Percentiles rank a stretch among this genome's conserved stretches.
Conservation (phyloP, 2,113 vertebrate species). For the Gopherus evgoodei region DNA sequence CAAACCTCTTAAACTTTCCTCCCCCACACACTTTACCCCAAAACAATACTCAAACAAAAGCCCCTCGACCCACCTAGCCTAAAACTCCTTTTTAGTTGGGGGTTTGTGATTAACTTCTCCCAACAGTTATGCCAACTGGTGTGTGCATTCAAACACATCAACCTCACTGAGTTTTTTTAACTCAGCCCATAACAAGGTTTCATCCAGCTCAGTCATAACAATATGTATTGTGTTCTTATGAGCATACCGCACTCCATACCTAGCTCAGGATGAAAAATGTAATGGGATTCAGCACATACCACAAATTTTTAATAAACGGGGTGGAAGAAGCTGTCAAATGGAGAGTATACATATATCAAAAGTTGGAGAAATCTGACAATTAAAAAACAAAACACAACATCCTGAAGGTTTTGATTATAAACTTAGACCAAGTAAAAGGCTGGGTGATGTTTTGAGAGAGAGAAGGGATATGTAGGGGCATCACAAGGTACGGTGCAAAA, state of each 20-base stretch:
- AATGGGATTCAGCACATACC: neutral
- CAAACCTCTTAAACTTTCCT: no score
- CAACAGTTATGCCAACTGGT: neutral
- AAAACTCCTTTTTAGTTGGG: neutral
- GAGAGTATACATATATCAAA: neutral
- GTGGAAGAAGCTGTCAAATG: neutral
- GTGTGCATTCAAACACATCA: neutral
- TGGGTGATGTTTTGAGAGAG: neutral
- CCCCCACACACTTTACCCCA: no score
- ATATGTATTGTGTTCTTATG: neutral
- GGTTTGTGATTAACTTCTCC: neutral
- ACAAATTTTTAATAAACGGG: neutral
- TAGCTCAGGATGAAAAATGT: neutral
- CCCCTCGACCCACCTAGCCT: neutral
- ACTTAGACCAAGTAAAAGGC: neutral
- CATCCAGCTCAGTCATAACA: neutral
- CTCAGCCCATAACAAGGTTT: neutral
- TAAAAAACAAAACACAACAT: neutral
- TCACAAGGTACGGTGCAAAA: neutral
- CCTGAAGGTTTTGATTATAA: neutral
- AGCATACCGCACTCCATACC: neutral
- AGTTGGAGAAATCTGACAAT: no score
- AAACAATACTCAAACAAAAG: neutral
- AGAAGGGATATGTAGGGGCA: neutral
- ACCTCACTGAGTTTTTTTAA: neutral